Evolutionary conservation across 2,888 invertebrate species (phyloP), one percentile per base, ranked within the genome.

Genomic region (Heliothis peltigera): DNA sequence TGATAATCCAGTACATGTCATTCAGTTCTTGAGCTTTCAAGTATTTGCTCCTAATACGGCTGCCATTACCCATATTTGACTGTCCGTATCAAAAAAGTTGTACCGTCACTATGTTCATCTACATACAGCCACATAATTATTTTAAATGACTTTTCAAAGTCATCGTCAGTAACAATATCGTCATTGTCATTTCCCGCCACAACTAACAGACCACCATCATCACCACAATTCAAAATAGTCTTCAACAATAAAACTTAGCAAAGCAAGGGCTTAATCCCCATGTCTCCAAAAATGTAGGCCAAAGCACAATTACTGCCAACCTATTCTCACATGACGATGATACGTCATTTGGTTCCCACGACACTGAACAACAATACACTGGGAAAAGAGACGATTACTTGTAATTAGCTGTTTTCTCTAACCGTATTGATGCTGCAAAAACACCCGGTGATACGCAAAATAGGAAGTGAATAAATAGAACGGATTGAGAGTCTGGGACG

Each of bases 361-460:
- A 62, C 73, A 70, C 58, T 63, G 44, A 60, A 44, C 39, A 18
- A 65, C 59, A 76, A 76, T 65, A 48, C 63, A 65, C 46, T 76
- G 78, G 68, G 78, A 78, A 78, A 70, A 76, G 79, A 76, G 76
- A 78, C 58, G 52, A 79, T 76, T 79, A 79, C 48, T 68, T 67
- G 32, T 64, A 79, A 79, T 76, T 79, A 68, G 35, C 55, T 7
- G 46, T 74, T 79, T 70, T 79, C 76, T 78, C 67, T 64, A 55
- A 54, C 60, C 35, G 44, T 65, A 61, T 61, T 70, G 58, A 75
- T 70, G 65, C 2, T 46, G 39, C 1, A 70, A 74, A 70, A 74
- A 75, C 46, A 10, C 3, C 15, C 7, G 19, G 21, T 35, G 58
- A 59, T 74, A 70, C 49, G 70, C 64, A 74, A 73, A 69, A 73